Evolutionary conservation across 2,113 vertebrate genomes (phyloP), one percentile per base, ranked within the genome.

Genomic region (Spea multiplicata): DNA sequence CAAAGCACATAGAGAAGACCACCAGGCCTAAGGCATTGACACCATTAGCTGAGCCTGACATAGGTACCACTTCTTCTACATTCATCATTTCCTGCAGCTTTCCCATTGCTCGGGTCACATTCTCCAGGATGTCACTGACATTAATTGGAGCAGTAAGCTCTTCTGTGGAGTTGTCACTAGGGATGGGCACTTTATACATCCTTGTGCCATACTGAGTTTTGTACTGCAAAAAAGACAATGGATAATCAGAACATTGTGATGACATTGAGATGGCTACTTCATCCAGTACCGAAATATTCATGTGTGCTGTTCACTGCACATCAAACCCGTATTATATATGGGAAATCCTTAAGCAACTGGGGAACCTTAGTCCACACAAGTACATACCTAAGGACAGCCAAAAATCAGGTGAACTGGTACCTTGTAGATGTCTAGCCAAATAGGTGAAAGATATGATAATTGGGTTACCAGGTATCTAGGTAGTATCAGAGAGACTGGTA

Each of bases 1-100:
- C 97, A 1, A 99, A 97, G 89, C 94, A 95, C 89, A 98, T 94
- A 83, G 96, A 98, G 90, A 99, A 99, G 76, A 97, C 94, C 83
- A 99, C 96, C 66, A 99, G 91, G 45, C 97, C 97, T 83, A 99
- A 87, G 2, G 96, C 96, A 3, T 99, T 99, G 72, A 98, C 95
- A 71, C 96, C 96, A 66, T 84, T 91, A 66, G 95, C 94, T 5
- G 95, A 95, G 66, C 96, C 93, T 0, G 95, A 87, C 73, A 93
- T 84, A 5, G 97, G 97, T 53, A 98, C 87, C 0, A 88, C 89
- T 87, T 98, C 96, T 86, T 96, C 95, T 76, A 94, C 88, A 12
- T 88, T 94, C 53, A 95, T 85, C 89, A 90, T 91, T 86, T 94
- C 94, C 9, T 94, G 89, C 66, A 94, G 61, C 73, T 84, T 87